Percentiles rank a stretch among this genome's conserved stretches.
Evolutionary conservation across 2,888 invertebrate genomes (phyloP).

Genomic region (Eumacrocentrus americanus): DNA sequence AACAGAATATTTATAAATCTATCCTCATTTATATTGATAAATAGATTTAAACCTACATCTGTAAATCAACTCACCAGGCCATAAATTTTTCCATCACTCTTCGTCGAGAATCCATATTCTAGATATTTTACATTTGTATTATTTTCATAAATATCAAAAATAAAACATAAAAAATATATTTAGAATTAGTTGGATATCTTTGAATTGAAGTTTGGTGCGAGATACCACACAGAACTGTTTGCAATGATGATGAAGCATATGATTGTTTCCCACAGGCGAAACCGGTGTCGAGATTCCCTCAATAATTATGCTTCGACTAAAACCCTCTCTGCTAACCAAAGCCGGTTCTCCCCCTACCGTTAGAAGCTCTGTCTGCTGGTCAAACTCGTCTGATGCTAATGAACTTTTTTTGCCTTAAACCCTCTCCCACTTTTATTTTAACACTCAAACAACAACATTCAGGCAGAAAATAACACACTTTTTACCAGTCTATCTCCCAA

Average conservation of each 20-base stretch:
- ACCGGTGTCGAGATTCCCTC: constrained; percentile 6
- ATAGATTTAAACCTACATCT: not conserved
- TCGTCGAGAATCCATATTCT: not conserved
- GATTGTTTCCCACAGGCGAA: constrained; percentile 1
- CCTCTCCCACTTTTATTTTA: not conserved
- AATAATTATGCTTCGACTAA: not conserved
- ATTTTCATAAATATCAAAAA: not conserved
- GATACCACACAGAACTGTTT: not conserved
- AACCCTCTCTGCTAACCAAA: not conserved
- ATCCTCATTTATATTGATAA: not conserved
- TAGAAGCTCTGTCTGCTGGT: not conserved
- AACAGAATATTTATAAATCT: not conserved
- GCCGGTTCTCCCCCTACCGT: not conserved
- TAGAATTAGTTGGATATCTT: too few species aligned
- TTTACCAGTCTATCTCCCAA: too few species aligned
- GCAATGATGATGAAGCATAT: constrained; percentile 15
- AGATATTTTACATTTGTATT: not conserved
- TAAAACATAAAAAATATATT: constrained; percentile 7
- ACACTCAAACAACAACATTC: not conserved
- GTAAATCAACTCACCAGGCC: constrained; percentile 6
- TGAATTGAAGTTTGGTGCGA: too few species aligned
- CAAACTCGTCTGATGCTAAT: constrained; percentile 8
- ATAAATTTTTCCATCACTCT: constrained; percentile 7
- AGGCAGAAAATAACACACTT: too few species aligned
- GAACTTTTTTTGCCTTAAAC: not conserved